These are phyloP conservation scores for Amphibalanus amphitrite DNA, from an alignment of 1,140 invertebrate genomes.

Conservation along the genomic window DNA sequence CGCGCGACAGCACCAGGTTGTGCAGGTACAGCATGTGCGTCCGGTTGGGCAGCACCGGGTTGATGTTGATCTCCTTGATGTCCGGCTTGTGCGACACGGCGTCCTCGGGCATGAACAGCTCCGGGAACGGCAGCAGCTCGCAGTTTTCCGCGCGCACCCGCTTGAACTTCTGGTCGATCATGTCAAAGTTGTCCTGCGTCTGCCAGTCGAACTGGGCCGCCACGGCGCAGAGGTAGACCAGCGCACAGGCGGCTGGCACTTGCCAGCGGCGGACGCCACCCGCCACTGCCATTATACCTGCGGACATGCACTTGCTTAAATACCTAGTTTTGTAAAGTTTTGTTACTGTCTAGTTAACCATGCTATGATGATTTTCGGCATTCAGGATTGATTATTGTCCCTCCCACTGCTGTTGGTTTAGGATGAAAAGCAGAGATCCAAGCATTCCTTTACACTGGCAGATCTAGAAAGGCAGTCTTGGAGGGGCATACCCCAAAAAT, in stretches of 20 bases:
- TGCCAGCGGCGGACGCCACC: background rate
- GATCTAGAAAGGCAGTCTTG: too few species aligned
- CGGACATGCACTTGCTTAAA: too few species aligned
- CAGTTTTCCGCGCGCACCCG: background rate
- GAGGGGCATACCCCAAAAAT: too few species aligned
- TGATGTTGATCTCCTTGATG: conserved; percentile 86
- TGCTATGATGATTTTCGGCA: too few species aligned
- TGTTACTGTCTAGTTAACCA: too few species aligned
- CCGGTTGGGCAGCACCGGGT: conserved; percentile 86
- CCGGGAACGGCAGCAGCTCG: background rate
- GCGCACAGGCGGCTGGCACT: background rate
- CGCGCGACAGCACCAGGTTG: conserved; percentile 79
- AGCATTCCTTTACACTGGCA: too few species aligned
- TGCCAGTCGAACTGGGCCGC: background rate
- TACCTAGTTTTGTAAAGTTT: too few species aligned
- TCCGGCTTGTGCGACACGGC: conserved; percentile 79
- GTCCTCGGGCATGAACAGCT: conserved; percentile 64
- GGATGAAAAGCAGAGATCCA: too few species aligned
- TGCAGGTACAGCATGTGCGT: conserved; percentile 82
- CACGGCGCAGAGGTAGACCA: background rate
- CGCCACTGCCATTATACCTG: too few species aligned
- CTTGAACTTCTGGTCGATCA: background rate
- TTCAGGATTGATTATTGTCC: too few species aligned
- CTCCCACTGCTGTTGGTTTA: too few species aligned
- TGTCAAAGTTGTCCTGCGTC: background rate